Conservation (phyloP, 2,888 invertebrate genomes). For the Odiellus spinosus region DNA sequence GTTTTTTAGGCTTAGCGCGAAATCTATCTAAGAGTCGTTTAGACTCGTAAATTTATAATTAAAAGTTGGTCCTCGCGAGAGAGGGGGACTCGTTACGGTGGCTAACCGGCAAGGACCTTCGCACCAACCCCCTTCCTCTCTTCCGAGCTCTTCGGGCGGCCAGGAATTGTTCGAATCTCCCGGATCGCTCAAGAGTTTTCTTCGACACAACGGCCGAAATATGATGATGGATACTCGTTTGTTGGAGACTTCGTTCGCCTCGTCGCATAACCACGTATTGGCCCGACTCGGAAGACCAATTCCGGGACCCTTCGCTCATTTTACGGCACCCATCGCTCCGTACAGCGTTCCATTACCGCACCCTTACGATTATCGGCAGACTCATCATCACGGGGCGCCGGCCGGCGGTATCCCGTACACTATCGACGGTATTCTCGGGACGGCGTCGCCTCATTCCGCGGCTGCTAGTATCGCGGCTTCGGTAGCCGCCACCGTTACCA, state of each 20-base stretch:
- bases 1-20: too few relatives aligned
- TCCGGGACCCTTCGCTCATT: conserved; percentile 20
- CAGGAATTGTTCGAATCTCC: too few relatives aligned
- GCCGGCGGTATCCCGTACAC: conserved; percentile 15
- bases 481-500: neutral
- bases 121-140: too few relatives aligned
- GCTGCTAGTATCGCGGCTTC: conserved; percentile 12
- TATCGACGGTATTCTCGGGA: conserved; percentile 17
- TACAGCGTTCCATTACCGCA: conserved; percentile 17
- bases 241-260: conserved; percentile 13
- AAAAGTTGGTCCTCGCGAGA: too few relatives aligned
- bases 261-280: conserved; percentile 13
- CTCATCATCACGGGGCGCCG: conserved; percentile 8
- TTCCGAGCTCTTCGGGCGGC: too few relatives aligned
- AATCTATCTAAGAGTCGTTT: too few relatives aligned
- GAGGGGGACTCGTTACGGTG: too few relatives aligned
- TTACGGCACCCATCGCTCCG: conserved; percentile 20
- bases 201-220: too few relatives aligned
- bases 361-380: conserved; percentile 6
- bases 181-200: too few relatives aligned
- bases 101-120: too few relatives aligned
- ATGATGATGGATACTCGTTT: conserved; percentile 13
- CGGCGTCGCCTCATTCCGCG: conserved; percentile 12
- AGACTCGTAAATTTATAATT: too few relatives aligned
- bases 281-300: conserved; percentile 19